Percentiles rank a stretch among this genome's conserved stretches.
phyloP scores from a whole-genome alignment of 2,113 vertebrate genomes.

The Cyprinodon variegatus region DNA sequence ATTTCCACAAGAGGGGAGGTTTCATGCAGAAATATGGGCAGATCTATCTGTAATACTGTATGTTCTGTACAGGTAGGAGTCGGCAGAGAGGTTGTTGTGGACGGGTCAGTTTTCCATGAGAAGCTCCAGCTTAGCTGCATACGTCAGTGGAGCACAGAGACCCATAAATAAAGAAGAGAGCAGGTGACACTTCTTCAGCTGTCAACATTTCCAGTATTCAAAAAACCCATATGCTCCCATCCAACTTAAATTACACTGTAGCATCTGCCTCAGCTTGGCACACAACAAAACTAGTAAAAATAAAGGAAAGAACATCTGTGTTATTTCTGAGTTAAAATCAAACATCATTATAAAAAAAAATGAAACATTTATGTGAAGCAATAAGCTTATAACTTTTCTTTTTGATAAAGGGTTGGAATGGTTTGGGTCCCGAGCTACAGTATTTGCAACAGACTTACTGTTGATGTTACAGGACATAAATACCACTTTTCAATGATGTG shows the following conservation, averaged over 20 bases:
- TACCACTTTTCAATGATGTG: too few relatives aligned
- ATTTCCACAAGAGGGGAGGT: conserved; percentile 27
- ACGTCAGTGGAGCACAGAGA: conserved; percentile 17
- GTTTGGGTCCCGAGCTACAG: too few relatives aligned
- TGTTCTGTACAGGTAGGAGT: conserved; percentile 18
- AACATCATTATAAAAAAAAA: neutral
- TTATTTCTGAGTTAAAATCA: neutral
- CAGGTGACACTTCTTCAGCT: conserved; percentile 39
- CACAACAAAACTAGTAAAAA: neutral
- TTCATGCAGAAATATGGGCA: conserved; percentile 10
- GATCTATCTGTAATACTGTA: conserved; percentile 12
- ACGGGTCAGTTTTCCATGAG: conserved; percentile 46
- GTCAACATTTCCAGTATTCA: conserved; percentile 31
- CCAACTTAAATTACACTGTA: conserved; percentile 36
- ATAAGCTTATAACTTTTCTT: too few relatives aligned
- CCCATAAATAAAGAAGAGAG: conserved; percentile 41
- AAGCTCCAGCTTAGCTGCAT: conserved; percentile 37
- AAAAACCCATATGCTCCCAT: conserved; percentile 8
- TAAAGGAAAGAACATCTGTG: neutral
- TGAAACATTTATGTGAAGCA: neutral
- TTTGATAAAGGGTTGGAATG: too few relatives aligned
- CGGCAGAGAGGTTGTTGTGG: conserved; percentile 10
- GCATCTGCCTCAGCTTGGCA: conserved; percentile 33
- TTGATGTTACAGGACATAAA: too few relatives aligned
- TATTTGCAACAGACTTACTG: too few relatives aligned